Percentiles rank a stretch among this genome's conserved stretches.
phyloP scores from a whole-genome alignment of 2,797 vertebrate species.

The Aeoliscus strigatus region DNA sequence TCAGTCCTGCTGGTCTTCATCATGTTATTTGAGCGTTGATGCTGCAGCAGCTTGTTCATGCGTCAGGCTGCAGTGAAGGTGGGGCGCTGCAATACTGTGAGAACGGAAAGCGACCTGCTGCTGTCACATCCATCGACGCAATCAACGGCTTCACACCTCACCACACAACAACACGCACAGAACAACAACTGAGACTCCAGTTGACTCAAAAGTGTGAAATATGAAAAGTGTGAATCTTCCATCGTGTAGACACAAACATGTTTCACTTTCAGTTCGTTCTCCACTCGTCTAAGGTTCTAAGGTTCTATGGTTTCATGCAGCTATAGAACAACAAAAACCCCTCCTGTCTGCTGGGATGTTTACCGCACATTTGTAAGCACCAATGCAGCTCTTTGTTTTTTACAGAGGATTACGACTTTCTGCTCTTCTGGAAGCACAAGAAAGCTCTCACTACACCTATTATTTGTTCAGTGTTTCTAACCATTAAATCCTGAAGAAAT shows the following conservation, averaged over 20 bases:
- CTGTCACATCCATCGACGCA: slow-evolving; percentile 61
- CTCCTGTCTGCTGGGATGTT: slow-evolving; percentile 23
- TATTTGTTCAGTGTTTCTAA: slow-evolving; percentile 70
- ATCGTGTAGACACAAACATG: neutral
- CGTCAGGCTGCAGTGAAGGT: slow-evolving; percentile 26
- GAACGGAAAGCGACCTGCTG: slow-evolving; percentile 60
- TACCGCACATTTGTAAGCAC: slow-evolving; percentile 23
- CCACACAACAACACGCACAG: slow-evolving; percentile 48
- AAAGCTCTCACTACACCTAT: slow-evolving; percentile 59
- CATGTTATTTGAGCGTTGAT: no score
- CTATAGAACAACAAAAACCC: slow-evolving; percentile 28
- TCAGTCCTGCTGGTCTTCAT: no score
- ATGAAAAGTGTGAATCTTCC: slow-evolving; percentile 44
- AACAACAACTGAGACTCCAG: slow-evolving; percentile 40
- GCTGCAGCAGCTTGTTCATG: no score
- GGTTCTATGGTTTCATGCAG: slow-evolving; percentile 10
- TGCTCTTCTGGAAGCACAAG: slow-evolving; percentile 49
- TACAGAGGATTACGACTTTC: slow-evolving; percentile 51
- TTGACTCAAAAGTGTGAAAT: slow-evolving; percentile 38
- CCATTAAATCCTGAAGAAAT: slow-evolving; percentile 70
- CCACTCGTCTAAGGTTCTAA: neutral
- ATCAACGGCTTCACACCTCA: slow-evolving; percentile 63
- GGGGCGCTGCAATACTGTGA: slow-evolving; percentile 54
- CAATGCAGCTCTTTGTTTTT: slow-evolving; percentile 40
- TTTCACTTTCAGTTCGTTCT: slow-evolving; percentile 15